A percentile compares a stretch with the other conserved stretches of the same genome.
Conservation (phyloP, 1,140 invertebrate species). For the Drosophila parvula region DNA sequence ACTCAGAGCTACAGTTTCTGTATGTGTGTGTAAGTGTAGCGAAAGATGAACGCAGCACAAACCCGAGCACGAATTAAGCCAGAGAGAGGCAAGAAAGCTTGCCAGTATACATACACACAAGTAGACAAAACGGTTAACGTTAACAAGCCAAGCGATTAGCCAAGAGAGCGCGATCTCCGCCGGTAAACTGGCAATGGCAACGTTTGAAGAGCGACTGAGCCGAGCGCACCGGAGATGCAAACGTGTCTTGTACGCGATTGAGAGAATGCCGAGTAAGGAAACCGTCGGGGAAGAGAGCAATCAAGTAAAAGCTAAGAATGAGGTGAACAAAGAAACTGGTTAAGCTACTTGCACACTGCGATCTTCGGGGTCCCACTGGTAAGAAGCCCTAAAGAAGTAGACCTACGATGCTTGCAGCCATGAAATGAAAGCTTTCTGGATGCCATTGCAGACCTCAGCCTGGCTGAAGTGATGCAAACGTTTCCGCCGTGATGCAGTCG, state of each 20-base stretch:
- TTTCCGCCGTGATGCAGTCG: neutral
- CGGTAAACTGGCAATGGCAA: constrained; percentile 59
- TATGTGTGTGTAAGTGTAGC: constrained; percentile 41
- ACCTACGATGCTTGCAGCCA: neutral
- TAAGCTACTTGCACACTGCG: constrained; percentile 30
- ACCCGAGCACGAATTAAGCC: constrained; percentile 57
- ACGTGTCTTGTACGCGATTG: constrained; percentile 64
- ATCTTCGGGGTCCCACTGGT: neutral
- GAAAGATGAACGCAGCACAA: constrained; percentile 68
- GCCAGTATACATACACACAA: constrained; percentile 24
- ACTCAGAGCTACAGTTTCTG: constrained; percentile 2
- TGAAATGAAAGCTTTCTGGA: neutral
- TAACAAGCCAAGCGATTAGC: constrained; percentile 13
- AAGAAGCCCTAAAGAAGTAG: neutral
- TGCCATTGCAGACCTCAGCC: neutral
- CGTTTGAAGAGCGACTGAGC: constrained; percentile 67
- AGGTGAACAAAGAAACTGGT: constrained; percentile 65
- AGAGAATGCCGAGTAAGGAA: constrained; percentile 30
- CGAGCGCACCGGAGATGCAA: constrained; percentile 64
- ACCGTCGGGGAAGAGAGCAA: constrained; percentile 6
- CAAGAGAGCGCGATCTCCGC: constrained; percentile 51
- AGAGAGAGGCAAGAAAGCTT: constrained; percentile 16
- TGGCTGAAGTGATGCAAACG: neutral
- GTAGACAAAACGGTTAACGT: constrained; percentile 15
- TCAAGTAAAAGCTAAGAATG: constrained; percentile 62